Evolutionary conservation across 2,113 vertebrate species (phyloP).

Genomic region (Protomyctophum bolini): DNA sequence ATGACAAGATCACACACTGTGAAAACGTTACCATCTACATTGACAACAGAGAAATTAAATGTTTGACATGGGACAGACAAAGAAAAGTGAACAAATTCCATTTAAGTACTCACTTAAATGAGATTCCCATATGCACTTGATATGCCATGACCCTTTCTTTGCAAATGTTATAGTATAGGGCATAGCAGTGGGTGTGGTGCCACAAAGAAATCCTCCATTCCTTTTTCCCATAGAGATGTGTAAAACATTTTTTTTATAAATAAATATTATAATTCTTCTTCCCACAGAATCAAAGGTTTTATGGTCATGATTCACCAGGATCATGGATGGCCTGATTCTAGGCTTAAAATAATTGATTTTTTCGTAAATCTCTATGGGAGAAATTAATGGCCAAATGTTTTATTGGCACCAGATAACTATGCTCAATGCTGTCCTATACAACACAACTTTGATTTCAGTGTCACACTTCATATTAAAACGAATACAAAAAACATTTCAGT

Average conservation of each 20-base stretch:
- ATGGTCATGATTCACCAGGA: too few relatives aligned
- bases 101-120: slow-evolving; percentile 87
- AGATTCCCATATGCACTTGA: slow-evolving; percentile 80
- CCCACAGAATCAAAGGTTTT: too few relatives aligned
- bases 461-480: too few relatives aligned
- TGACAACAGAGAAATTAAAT: slow-evolving; percentile 50
- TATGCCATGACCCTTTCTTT: slow-evolving; percentile 65
- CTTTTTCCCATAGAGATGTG: neutral
- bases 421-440: neutral
- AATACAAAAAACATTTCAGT: too few relatives aligned
- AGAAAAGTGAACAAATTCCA: slow-evolving; percentile 77
- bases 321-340: too few relatives aligned
- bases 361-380: too few relatives aligned
- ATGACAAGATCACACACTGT: slow-evolving; percentile 55
- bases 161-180: slow-evolving; percentile 50
- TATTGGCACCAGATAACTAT: too few relatives aligned
- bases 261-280: neutral
- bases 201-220: too few relatives aligned
- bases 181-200: too few relatives aligned
- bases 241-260: slow-evolving; percentile 18
- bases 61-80: slow-evolving; percentile 66
- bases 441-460: too few relatives aligned
- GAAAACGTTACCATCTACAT: slow-evolving; percentile 46
- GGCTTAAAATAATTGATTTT: too few relatives aligned
- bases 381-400: too few relatives aligned